phyloP scores from a whole-genome alignment of 2,888 invertebrate genomes.

The Altica lythri region DNA sequence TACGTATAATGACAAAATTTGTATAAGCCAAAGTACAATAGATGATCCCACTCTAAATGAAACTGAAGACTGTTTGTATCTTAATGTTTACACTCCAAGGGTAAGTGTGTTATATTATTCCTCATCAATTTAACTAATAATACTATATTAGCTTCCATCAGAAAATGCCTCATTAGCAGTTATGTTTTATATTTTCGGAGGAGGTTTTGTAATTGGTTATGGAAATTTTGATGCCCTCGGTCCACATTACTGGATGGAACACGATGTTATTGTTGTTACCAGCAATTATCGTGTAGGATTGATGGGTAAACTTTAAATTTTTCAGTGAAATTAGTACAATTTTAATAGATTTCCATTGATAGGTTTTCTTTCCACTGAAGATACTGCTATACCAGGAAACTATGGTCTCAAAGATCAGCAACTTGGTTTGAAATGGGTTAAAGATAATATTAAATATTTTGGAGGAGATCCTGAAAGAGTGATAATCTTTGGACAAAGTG shows the following conservation, averaged over 20 bases:
- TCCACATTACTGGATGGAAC: conserved; percentile 50
- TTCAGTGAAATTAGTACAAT: no score
- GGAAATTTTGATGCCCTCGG: conserved; percentile 43
- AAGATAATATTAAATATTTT: conserved; percentile 27
- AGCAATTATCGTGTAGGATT: conserved; percentile 44
- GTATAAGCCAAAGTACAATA: conserved; percentile 11
- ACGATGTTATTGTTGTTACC: conserved; percentile 46
- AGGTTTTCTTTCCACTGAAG: conserved; percentile 38
- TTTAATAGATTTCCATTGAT: not conserved
- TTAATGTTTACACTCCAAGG: conserved; percentile 30
- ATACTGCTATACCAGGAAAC: conserved; percentile 35
- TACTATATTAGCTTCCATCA: conserved; percentile 19
- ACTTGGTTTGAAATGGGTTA: conserved; percentile 33
- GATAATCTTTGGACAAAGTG: conserved; percentile 26
- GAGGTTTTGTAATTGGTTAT: conserved; percentile 51
- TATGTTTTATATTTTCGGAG: conserved; percentile 54
- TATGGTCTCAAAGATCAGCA: conserved; percentile 38
- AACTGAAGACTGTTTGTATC: conserved; percentile 30
- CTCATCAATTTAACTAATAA: not conserved
- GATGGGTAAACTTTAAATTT: conserved; percentile 39
- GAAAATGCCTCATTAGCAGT: conserved; percentile 46
- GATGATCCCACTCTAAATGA: conserved; percentile 4
- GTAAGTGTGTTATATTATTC: conserved; percentile 14
- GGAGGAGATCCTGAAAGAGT: conserved; percentile 27
- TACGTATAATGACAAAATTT: conserved; percentile 19